Evolutionary conservation across 1,140 invertebrate species (phyloP), one percentile per base, ranked within the genome.

Genomic region (Acyrthosiphon pisum): DNA sequence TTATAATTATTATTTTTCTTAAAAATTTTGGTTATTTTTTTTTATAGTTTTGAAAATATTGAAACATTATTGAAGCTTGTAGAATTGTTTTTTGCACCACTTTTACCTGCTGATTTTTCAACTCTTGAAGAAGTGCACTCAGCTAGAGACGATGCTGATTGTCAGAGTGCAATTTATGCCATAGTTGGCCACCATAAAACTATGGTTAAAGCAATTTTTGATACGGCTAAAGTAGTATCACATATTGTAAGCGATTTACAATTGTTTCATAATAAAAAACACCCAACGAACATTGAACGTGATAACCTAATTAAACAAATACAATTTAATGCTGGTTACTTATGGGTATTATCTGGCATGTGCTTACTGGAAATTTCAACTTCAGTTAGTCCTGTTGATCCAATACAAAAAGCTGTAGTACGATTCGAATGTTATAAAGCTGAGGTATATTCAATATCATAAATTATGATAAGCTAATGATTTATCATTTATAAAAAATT

Each of bases 331-430:
- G 20, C 81, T 41, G 91, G 91, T 20, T 83, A 37, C 14, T 93
- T 93, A 53, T 93, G 91, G 91, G 48, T 93, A 86, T 35, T 93
- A 14, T 86, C 23, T 30, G 91, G 91, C 8, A 93, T 93, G 91
- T 93, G 81, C 20, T 86, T 93, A 56, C 48, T 93, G 50, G 81
- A 93, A 60, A 35, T 93, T 44, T 86, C 84, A 37, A 86, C 48
- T 44, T 35, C 81, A 44, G 26, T 93, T 26, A 44, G 91, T 44
- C 11, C 81, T 26, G 81, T 93, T 30, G 91, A 93, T 93, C 91
- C 91, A 18, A 30, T 93, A 44, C 91, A 93, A 93, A 93, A 93
- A 93, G 22, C 41, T 30, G 37, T 86, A 56, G 30, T 93, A 37
- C 7, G 37, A 56, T 41, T 41, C 44, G 81, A 83, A 26, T 93